These are phyloP conservation scores for Himalopsyche japonica DNA, from an alignment of 2,888 invertebrate species.

Conservation along the genomic window DNA sequence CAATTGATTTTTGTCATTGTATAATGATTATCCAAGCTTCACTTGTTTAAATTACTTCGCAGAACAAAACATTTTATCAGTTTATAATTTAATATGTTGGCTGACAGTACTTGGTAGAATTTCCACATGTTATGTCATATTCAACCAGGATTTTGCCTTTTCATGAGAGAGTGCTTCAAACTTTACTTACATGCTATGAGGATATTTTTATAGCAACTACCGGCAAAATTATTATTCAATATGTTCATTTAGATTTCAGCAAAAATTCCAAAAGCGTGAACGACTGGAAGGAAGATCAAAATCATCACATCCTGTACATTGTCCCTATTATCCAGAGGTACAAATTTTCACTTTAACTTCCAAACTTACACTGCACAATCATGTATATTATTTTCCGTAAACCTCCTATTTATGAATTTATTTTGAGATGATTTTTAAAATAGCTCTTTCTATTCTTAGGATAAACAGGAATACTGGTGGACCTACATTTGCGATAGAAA, in stretches of 20 bases:
- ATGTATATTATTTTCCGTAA: neutral
- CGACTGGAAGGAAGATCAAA: slow-evolving; percentile 92
- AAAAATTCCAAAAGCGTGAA: slow-evolving; percentile 83
- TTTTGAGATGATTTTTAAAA: neutral
- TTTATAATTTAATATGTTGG: too few species aligned
- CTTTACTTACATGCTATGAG: neutral
- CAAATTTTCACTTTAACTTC: neutral
- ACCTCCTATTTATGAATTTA: neutral
- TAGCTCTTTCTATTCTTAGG: slow-evolving; percentile 48
- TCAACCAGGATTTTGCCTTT: too few species aligned
- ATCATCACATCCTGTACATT: slow-evolving; percentile 94
- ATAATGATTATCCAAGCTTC: too few species aligned
- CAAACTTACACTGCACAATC: neutral
- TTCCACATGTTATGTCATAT: too few species aligned
- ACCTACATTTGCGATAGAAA: slow-evolving; percentile 96
- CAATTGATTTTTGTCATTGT: too few species aligned
- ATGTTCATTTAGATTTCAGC: slow-evolving; percentile 66
- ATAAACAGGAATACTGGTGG: slow-evolving; percentile 99
- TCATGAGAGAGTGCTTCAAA: too few species aligned
- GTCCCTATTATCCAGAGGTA: slow-evolving; percentile 91
- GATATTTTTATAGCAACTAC: too few species aligned
- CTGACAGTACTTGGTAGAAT: too few species aligned
- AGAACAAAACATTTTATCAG: too few species aligned
- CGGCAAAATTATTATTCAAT: neutral
- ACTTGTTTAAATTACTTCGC: too few species aligned